Evolutionary conservation across 1,140 invertebrate species (phyloP), one percentile per base, ranked within the genome.

Genomic region (Hermetia illucens): DNA sequence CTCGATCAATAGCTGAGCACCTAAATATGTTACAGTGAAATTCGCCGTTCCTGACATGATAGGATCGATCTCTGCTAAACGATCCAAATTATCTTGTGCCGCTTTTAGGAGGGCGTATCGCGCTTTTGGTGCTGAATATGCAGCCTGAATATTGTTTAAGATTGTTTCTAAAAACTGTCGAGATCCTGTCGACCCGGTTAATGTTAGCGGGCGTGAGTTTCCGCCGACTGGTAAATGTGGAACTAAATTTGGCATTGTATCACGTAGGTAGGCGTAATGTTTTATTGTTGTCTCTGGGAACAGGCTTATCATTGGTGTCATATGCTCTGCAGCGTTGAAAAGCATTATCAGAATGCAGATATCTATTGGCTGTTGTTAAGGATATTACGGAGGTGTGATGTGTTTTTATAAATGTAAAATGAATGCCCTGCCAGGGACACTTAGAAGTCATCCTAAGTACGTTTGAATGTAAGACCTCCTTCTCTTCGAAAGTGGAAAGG

Each of bases 211-310:
- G 13, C 52, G 46, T 3, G 57, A 57, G 5, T 51, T 52, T 1
- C 53, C 52, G 53, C 72, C 70, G 34, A 88, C 81, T 49, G 77
- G 75, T 39, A 94, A 64, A 40, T 75, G 67, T 0, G 93, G 91
- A 17, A 96, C 88, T n/a, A 95, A 66, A 50, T 85, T 71, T 3
- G 91, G 89, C 74, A 95, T 82, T 1, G 88, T 92, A 54, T 93
- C 89, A 10, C 88, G 66, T n/a, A 97, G 66, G 62, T 95, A 98
- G 8, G 79, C 76, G 64, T 98, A 98, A 64, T 98, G 94, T 33
- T 86, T 77, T 19, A 81, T 69, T 1, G 87, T 90, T 52, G 94
- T 86, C 38, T 90, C 80, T 40, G 93, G 90, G 52, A 98, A 83
- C 25, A 97, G 64, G 22, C 89, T 82, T 40, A 87, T 68, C 72